Conservation (phyloP, 1,140 invertebrate species). For the Ladona fulva region DNA sequence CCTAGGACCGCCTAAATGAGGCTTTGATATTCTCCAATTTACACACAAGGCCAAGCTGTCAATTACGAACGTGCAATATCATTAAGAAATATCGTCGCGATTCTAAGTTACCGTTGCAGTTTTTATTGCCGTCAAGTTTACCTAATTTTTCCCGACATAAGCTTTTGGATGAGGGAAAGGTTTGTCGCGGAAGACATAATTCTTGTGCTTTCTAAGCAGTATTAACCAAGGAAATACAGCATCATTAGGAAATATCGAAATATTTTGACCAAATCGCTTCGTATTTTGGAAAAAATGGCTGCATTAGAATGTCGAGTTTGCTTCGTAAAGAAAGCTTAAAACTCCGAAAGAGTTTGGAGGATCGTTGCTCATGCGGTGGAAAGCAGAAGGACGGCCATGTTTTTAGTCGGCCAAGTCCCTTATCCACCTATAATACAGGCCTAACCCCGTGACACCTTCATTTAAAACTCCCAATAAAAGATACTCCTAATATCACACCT, state of each 20-base stretch:
- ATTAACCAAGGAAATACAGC: background rate
- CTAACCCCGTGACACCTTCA: background rate
- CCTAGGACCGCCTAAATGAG: no score
- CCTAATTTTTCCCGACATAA: no score
- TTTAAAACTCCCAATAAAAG: background rate
- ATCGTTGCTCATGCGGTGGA: background rate
- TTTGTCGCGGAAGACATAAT: background rate
- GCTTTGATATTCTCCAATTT: no score
- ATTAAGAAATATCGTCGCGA: no score
- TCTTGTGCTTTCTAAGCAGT: background rate
- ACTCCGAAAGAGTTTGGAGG: background rate
- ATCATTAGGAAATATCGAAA: background rate
- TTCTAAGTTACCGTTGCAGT: no score
- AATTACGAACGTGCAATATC: no score
- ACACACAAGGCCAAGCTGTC: no score
- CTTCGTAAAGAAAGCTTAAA: background rate
- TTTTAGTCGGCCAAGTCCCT: background rate
- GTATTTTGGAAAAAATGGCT: background rate
- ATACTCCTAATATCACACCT: background rate
- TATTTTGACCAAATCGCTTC: background rate
- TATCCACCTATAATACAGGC: background rate
- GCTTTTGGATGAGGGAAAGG: no score
- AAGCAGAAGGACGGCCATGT: background rate
- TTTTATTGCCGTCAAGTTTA: no score
- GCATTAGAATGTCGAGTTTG: constrained; percentile 5